Evolutionary conservation across 2,797 vertebrate species (phyloP).

Genomic region (Pipistrellus pygmaeus): DNA sequence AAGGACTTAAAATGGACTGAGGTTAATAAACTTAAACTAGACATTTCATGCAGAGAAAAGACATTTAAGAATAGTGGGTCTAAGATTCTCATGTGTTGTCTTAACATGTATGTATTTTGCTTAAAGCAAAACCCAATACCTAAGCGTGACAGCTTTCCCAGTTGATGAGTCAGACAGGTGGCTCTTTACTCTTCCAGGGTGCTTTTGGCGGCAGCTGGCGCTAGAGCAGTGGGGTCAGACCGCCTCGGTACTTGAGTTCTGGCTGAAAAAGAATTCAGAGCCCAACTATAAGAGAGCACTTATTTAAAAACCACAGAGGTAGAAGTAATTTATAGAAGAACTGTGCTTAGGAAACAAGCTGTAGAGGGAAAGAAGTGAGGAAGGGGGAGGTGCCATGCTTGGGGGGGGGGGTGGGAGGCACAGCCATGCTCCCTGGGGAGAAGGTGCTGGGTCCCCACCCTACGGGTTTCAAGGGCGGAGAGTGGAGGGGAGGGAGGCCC

Average conservation of each 20-base stretch:
- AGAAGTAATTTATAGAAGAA: background rate
- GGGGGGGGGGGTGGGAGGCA: fast-evolving
- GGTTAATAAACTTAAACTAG: conserved; percentile 6
- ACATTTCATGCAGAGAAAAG: background rate
- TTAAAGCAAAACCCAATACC: background rate
- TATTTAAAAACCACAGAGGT: background rate
- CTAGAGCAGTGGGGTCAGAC: background rate
- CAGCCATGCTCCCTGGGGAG: background rate
- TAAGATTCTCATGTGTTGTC: background rate
- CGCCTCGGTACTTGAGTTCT: background rate
- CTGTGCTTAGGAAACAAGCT: background rate
- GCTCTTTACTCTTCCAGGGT: fast-evolving
- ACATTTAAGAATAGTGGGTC: background rate
- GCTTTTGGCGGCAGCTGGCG: background rate
- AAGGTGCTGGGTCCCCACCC: background rate
- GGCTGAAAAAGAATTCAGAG: background rate
- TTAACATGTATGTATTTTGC: background rate
- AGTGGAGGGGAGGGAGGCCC: background rate
- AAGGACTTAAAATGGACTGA: background rate
- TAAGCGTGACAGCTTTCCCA: background rate
- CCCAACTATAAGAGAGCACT: background rate
- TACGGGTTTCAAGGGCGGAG: background rate
- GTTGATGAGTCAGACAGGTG: background rate
- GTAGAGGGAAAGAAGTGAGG: background rate
- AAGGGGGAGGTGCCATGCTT: background rate